Conservation (phyloP, 2,113 vertebrate genomes). For the Grammatotria lemairii region DNA sequence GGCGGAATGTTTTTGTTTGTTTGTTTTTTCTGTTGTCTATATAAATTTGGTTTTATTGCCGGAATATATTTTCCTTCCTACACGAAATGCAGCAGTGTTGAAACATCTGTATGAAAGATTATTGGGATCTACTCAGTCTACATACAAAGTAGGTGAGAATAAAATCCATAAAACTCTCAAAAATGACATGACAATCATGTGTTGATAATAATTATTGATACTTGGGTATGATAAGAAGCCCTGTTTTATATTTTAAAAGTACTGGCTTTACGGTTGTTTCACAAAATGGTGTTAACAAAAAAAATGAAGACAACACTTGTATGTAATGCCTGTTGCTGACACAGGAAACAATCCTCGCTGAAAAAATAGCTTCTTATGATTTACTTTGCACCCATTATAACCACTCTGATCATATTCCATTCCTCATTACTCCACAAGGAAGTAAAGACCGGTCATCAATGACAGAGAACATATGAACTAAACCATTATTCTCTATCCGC, state of each 20-base stretch:
- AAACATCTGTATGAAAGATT: not conserved
- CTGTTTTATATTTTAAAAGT: not conserved
- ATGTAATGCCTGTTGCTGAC: not conserved
- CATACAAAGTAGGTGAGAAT: not conserved
- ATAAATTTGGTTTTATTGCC: not conserved
- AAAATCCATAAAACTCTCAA: not conserved
- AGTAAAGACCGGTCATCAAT: constrained; percentile 53
- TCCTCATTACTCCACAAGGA: not conserved
- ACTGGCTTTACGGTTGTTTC: not conserved
- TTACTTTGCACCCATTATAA: not conserved
- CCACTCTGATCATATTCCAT: constrained; percentile 50
- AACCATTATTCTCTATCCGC: not conserved
- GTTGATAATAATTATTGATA: not conserved
- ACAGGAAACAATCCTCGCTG: accelerated
- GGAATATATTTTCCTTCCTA: not conserved
- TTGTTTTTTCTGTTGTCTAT: not conserved
- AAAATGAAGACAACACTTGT: not conserved
- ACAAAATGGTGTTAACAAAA: not conserved
- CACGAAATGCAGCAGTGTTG: not conserved
- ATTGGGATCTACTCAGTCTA: not conserved
- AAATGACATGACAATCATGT: not conserved
- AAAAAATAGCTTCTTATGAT: not conserved
- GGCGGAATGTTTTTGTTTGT: not conserved
- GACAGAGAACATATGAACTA: accelerated
- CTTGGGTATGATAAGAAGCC: not conserved